Conservation (phyloP, 2,888 invertebrate species). For the Flabesymbios commensalis region DNA sequence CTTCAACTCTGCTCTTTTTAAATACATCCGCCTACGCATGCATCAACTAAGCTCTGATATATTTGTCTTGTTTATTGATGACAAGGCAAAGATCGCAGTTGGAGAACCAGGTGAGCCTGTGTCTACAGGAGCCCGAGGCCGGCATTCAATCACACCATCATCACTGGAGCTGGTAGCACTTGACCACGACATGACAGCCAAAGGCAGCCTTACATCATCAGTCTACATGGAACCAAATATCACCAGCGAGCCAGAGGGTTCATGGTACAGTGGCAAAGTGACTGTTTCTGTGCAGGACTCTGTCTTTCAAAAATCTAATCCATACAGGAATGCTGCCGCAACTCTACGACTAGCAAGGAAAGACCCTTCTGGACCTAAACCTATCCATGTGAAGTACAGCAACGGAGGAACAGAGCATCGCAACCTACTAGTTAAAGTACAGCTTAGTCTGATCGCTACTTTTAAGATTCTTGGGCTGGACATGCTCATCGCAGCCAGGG, state of each 20-base stretch:
- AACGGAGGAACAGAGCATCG: too few species aligned
- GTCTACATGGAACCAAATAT: conserved; percentile 27
- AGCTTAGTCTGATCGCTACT: too few species aligned
- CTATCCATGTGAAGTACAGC: too few species aligned
- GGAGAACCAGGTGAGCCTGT: conserved; percentile 28
- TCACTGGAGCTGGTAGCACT: conserved; percentile 10
- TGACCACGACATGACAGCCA: conserved; percentile 31
- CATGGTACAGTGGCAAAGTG: conserved; percentile 33
- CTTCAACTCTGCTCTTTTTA: too few species aligned
- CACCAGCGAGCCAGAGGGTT: conserved; percentile 18
- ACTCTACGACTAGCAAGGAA: too few species aligned
- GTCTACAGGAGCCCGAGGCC: conserved; percentile 29
- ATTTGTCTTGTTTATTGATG: conserved; percentile 27
- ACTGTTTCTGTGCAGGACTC: conserved; percentile 25
- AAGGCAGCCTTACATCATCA: conserved; percentile 34
- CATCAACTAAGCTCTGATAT: background rate
- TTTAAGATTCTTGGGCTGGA: too few species aligned
- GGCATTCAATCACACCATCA: conserved; percentile 29
- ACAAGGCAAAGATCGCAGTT: conserved; percentile 30
- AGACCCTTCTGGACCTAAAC: too few species aligned
- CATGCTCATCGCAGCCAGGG: too few species aligned
- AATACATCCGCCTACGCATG: too few species aligned
- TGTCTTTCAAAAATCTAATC: conserved; percentile 21
- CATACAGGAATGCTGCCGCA: conserved; percentile 15
- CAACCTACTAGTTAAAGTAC: too few species aligned